These are phyloP conservation scores for Thymelicus lineola DNA, from an alignment of 2,888 invertebrate genomes.

Conservation along the genomic window DNA sequence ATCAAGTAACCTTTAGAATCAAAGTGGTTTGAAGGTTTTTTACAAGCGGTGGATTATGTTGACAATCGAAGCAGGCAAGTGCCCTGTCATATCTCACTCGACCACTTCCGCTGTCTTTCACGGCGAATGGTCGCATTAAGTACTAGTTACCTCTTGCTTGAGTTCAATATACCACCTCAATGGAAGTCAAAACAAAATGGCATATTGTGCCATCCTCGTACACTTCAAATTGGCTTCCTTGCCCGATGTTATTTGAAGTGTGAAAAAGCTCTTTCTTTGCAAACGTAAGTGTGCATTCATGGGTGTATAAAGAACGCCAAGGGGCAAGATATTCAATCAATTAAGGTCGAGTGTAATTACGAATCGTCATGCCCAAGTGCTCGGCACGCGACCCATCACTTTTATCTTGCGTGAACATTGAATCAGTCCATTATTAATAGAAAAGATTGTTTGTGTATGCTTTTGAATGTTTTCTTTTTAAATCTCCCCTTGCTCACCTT, in stretches of 20 bases:
- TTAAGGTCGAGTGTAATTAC: slow-evolving; percentile 3
- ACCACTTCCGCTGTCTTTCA: slow-evolving; percentile 47
- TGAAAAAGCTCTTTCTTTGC: background rate
- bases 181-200: too few species aligned
- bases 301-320: background rate
- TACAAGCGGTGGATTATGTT: background rate
- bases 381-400: slow-evolving; percentile 4
- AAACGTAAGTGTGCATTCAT: background rate
- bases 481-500: too few species aligned
- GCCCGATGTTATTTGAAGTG: too few species aligned
- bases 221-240: too few species aligned
- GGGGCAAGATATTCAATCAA: slow-evolving; percentile 7
- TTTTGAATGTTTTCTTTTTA: too few species aligned
- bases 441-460: too few species aligned
- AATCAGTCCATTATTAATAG: background rate
- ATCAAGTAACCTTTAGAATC: background rate
- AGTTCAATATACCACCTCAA: slow-evolving; percentile 13
- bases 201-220: too few species aligned
- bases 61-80: slow-evolving; percentile 38
- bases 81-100: slow-evolving; percentile 48
- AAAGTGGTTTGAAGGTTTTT: background rate
- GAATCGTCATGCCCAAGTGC: background rate
- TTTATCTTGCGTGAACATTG: slow-evolving; percentile 2
- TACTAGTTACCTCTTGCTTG: slow-evolving; percentile 34
- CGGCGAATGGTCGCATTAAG: slow-evolving; percentile 46